Conservation (phyloP, 2,797 vertebrate genomes). For the Thalassophryne amazonica region DNA sequence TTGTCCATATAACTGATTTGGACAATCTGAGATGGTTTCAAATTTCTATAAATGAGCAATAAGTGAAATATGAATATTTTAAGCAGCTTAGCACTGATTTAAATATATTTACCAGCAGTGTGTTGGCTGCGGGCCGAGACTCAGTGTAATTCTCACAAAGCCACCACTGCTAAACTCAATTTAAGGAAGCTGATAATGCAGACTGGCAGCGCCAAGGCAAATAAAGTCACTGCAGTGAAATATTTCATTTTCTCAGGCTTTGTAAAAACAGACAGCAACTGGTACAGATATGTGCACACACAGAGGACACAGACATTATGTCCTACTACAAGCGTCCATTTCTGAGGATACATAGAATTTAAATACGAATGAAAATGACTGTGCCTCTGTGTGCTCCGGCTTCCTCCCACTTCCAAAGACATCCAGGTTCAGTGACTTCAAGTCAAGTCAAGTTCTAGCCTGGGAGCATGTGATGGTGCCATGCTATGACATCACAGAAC, state of each 20-base stretch:
- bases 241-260: slow-evolving; percentile 77
- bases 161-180: slow-evolving; percentile 82
- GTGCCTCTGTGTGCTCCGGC: too few species aligned
- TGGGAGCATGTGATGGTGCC: too few species aligned
- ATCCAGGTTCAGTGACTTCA: too few species aligned
- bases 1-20: slow-evolving; percentile 76
- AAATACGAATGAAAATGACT: too few species aligned
- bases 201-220: slow-evolving; percentile 82
- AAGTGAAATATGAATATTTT: slow-evolving; percentile 90
- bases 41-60: slow-evolving; percentile 86
- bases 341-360: too few species aligned
- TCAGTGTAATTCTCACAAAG: slow-evolving; percentile 83
- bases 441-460: too few species aligned
- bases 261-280: slow-evolving; percentile 66
- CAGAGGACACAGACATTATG: neutral
- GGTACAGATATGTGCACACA: slow-evolving; percentile 34
- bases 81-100: slow-evolving; percentile 91
- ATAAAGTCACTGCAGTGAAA: slow-evolving; percentile 84
- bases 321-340: slow-evolving; percentile 5
- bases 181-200: slow-evolving; percentile 84
- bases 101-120: slow-evolving; percentile 89
- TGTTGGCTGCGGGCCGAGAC: slow-evolving; percentile 83
- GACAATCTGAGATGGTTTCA: slow-evolving; percentile 81
- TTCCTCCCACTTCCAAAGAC: too few species aligned
- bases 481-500: too few species aligned